Evolutionary conservation across 2,113 vertebrate genomes (phyloP), one percentile per base, ranked within the genome.

Genomic region (Sakesphorus luctuosus): DNA sequence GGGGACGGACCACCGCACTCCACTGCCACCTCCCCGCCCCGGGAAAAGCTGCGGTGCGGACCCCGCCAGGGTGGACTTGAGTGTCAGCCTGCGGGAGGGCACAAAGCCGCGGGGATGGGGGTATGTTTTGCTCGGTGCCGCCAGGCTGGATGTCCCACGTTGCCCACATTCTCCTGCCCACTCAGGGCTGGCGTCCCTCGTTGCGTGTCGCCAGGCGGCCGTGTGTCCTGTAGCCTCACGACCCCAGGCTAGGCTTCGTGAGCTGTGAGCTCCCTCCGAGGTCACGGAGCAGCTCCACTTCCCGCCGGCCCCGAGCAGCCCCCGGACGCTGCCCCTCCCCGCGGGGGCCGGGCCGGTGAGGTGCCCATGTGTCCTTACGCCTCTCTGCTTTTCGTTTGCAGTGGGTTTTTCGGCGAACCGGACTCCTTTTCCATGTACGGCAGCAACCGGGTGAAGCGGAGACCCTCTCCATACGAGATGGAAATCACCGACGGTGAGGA

Each of bases 391-490:
- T 68, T 75, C 80, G 55, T 95, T 97, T 61, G 79, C 96, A 97
- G 97, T 87, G 98, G 98, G 68, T 99, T 98, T 91, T 99, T 98
- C 96, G 99, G 98, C 68, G 99, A 99, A 88, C 98, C 98, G 33
- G 99, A 99, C 95, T 98, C 98, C 91, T 99, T 99, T 97, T 98
- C 98, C 86, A 99, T 99, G 99, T 99, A 99, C 90, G 98, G 96
- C 94, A 97, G 98, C 98, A 99, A 98, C 96, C 98, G 99, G 96
- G 98, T 97, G 95, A 98, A 98, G 97, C 93, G 98, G 97, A 99
- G 99, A 96, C 98, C 98, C 31, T 99, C 98, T 78, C 99, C 99
- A 18, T 99, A 99, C 90, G 99, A 99, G 98, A 98, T 99, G 98
- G 99, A 99, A 97, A 98, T 99, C 95, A 98, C 98, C 47, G 99